A percentile compares a stretch with the other conserved stretches of the same genome.
Evolutionary conservation across 2,888 invertebrate genomes (phyloP).

Genomic region (Rosalia funebris): DNA sequence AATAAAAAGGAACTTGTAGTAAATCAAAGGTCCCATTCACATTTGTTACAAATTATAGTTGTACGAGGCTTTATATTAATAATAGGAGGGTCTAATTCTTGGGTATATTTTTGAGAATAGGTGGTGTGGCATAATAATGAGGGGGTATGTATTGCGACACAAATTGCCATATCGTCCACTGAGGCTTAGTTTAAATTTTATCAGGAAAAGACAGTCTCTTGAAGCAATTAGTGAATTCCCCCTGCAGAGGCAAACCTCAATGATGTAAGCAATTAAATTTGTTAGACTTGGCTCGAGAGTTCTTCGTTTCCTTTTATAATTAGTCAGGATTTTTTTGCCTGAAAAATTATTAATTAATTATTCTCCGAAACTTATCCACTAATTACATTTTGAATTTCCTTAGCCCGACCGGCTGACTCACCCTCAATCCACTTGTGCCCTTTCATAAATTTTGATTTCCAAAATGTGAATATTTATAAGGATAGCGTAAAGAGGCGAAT

Average conservation of each 20-base stretch:
- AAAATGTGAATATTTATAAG: too few relatives aligned
- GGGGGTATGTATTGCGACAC: background rate
- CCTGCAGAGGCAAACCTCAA: slow-evolving; percentile 36
- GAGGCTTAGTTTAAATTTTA: slow-evolving; percentile 1
- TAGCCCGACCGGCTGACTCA: background rate
- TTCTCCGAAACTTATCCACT: slow-evolving; percentile 30
- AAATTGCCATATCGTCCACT: background rate
- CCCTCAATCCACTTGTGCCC: too few relatives aligned
- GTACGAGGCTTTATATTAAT: too few relatives aligned
- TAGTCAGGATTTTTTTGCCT: slow-evolving; percentile 42
- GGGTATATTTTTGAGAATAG: background rate
- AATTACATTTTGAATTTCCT: slow-evolving; percentile 27
- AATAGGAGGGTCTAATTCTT: too few relatives aligned
- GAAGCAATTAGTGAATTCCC: slow-evolving; percentile 43
- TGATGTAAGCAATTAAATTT: slow-evolving; percentile 49
- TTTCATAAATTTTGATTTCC: too few relatives aligned
- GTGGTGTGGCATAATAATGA: background rate
- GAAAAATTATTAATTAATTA: slow-evolving; percentile 45
- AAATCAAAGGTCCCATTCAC: too few relatives aligned
- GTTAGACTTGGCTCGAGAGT: slow-evolving; percentile 39
- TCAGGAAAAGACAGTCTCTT: slow-evolving; percentile 1
- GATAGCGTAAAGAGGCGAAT: too few relatives aligned
- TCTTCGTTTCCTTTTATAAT: slow-evolving; percentile 43
- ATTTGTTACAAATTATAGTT: too few relatives aligned
- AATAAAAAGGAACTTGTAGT: too few relatives aligned